Percentiles rank a stretch among this genome's conserved stretches.
These are phyloP conservation scores for Polydrusus pterygomalis DNA, from an alignment of 2,888 invertebrate species.

Conservation along the genomic window DNA sequence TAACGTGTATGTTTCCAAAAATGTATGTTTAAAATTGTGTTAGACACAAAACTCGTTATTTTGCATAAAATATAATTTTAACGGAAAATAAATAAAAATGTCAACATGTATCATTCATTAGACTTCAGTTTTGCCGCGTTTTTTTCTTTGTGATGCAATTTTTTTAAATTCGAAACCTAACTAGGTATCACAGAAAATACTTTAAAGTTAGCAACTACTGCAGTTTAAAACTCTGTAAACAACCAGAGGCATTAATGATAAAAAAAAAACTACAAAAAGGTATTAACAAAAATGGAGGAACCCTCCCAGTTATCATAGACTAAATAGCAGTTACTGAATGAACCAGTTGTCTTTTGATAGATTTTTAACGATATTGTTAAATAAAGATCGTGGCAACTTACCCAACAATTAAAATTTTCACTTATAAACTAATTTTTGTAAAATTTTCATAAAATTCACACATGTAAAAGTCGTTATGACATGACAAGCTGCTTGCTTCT, in stretches of 20 bases:
- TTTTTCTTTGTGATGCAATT: constrained; percentile 8
- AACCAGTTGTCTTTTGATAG: not conserved
- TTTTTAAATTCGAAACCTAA: not conserved
- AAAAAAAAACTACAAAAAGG: constrained; percentile 15
- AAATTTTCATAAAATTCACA: constrained; percentile 58
- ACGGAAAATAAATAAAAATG: constrained; percentile 29
- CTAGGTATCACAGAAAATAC: not conserved
- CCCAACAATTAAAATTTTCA: constrained; percentile 42
- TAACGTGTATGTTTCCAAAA: no score
- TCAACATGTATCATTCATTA: constrained; percentile 4
- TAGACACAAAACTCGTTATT: not conserved
- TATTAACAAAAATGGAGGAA: constrained; percentile 27
- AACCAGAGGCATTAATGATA: not conserved
- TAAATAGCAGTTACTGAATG: constrained; percentile 40
- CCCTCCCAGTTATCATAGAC: not conserved
- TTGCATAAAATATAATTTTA: constrained; percentile 20
- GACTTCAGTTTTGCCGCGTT: constrained; percentile 32
- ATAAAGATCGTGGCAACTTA: constrained; percentile 10
- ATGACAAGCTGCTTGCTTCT: constrained; percentile 62
- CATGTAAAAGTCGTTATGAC: constrained; percentile 64
- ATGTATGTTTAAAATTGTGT: not conserved
- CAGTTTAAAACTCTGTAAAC: not conserved
- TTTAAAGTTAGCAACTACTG: not conserved
- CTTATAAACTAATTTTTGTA: constrained; percentile 40
- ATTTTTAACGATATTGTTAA: not conserved